Evolutionary conservation across 2,113 vertebrate species (phyloP).

Genomic region (Neofelis nebulosa): DNA sequence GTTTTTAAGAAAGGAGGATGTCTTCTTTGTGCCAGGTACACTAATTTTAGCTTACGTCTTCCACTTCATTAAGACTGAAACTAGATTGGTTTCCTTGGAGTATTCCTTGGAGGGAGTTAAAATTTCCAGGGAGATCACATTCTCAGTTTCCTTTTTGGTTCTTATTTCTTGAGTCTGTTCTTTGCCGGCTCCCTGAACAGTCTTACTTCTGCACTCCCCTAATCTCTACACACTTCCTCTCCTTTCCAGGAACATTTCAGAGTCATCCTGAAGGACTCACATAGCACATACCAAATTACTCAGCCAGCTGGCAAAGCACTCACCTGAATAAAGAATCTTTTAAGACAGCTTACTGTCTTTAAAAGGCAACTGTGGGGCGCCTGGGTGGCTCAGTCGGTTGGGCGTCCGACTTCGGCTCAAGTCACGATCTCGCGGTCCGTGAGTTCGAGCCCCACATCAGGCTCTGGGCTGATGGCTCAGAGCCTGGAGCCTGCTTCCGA

Average conservation of each 20-base stretch:
- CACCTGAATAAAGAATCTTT: background rate
- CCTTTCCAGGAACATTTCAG: background rate
- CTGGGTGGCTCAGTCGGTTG: too few species aligned
- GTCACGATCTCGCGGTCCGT: too few species aligned
- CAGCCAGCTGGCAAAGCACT: background rate
- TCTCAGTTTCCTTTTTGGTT: background rate
- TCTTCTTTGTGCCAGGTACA: background rate
- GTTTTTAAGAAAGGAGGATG: background rate
- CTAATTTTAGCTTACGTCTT: slow-evolving; percentile 38
- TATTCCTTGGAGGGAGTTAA: background rate
- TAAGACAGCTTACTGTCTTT: background rate
- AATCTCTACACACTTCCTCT: background rate
- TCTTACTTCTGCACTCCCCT: background rate
- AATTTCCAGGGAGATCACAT: background rate
- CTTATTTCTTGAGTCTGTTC: background rate
- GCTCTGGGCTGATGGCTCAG: too few species aligned
- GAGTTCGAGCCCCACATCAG: too few species aligned
- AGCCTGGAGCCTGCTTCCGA: too few species aligned
- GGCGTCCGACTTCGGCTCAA: too few species aligned
- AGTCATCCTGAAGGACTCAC: background rate
- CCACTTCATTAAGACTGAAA: slow-evolving; percentile 25
- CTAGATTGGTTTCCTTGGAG: background rate
- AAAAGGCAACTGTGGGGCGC: background rate
- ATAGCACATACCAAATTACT: background rate
- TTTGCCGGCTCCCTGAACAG: background rate